Evolutionary conservation across 2,797 vertebrate species (phyloP), one percentile per base, ranked within the genome.

Genomic region (Forpus xanthops): DNA sequence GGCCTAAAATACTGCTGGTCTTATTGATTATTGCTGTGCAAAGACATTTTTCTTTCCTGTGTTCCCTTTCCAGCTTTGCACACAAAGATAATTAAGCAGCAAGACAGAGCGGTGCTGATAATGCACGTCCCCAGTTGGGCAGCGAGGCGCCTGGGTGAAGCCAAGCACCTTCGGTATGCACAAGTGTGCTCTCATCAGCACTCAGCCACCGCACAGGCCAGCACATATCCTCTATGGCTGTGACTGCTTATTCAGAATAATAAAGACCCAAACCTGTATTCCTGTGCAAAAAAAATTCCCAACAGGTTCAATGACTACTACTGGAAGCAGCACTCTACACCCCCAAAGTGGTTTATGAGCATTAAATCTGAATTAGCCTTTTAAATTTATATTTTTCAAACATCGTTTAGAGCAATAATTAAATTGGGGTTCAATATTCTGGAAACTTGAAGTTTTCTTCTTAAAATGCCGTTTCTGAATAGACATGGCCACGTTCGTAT

Each of bases 11-110:
- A 70, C 84, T 70, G 89, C 93, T 87, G 66, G 55, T 74, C 71
- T 77, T 94, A 95, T 61, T 93, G 90, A 95, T 94, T 79, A 95
- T 79, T 53, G 83, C 89, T 94, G 89, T 37, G 68, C 80, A 93
- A 84, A 90, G 78, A 65, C 71, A 70, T 95, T 95, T 90, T 79
- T 92, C 93, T 96, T 93, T 64, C 65, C 77, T 15, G 45, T 25
- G 56, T n/a, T 92, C 72, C 37, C 70, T 13, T 50, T 52, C 33
- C 88, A 94, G 91, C 79, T 86, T 62, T 88, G 86, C 90, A 75
- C 81, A 80, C 73, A 27, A 23, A 88, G 77, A 70, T 77, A 94
- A 97, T 89, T 89, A 93, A 91, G 35, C 82, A 60, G 87, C 37
- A 25, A 52, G 86, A 37, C 41, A 28, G 66, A 77, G 71, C 1